A percentile compares a stretch with the other conserved stretches of the same genome.
Evolutionary conservation across 2,797 vertebrate genomes (phyloP).

Genomic region (Pteronotus mesoamericanus): DNA sequence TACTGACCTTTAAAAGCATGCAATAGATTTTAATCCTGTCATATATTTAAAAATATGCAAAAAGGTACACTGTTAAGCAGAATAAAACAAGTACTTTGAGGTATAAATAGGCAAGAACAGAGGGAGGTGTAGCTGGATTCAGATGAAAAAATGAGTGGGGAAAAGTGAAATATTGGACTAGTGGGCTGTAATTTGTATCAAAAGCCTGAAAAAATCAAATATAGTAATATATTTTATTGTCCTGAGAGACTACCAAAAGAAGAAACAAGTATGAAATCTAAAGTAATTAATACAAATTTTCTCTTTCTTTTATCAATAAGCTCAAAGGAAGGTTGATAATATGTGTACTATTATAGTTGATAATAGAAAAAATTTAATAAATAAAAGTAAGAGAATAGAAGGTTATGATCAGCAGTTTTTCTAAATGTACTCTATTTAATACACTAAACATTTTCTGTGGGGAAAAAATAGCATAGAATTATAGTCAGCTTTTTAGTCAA

Average conservation of each 20-base stretch:
- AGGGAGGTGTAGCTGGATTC: background rate
- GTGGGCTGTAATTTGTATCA: background rate
- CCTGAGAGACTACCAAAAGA: background rate
- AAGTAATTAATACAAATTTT: background rate
- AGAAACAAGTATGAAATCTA: background rate
- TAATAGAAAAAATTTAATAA: background rate
- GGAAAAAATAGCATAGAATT: background rate
- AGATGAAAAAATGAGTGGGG: background rate
- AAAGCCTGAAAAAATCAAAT: background rate
- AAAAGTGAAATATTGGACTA: background rate
- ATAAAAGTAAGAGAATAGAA: background rate
- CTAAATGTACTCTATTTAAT: background rate
- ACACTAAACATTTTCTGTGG: background rate
- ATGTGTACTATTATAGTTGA: background rate
- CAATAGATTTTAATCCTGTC: background rate
- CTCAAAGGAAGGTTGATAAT: background rate
- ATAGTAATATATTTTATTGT: background rate
- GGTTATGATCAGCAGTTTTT: background rate
- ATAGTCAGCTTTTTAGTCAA: background rate
- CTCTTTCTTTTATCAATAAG: background rate
- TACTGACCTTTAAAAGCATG: background rate
- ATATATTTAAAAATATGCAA: background rate
- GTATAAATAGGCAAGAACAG: background rate
- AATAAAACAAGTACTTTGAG: background rate
- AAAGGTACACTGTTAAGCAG: background rate